Base-by-base conservation (phyloP, 37 sponge, comb jelly and placozoan species). In the Bolinopsis microptera region DNA sequence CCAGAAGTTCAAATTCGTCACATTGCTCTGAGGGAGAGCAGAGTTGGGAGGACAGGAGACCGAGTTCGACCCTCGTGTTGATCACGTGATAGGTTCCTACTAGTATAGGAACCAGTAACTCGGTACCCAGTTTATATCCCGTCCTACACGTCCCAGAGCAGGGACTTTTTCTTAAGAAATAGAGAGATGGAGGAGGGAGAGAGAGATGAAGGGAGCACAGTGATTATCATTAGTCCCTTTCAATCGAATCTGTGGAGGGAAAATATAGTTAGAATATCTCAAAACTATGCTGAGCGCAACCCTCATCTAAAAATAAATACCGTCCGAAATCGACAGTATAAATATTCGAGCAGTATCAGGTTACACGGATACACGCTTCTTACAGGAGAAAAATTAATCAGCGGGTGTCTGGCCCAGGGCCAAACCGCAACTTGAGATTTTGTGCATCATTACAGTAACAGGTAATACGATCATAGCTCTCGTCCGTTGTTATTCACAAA, bases 181-280 rank as follows among this genome's bases (percentile, higher is more conserved):
- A 18, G 61, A 13, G 13, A 13, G 13, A 48, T 5, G 61, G 13
- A 13, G 13, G 61, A 48, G 61, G 61, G 61, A 48, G 61, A 48
- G 61, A 48, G 61, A 48, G 61, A 48, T 48, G 9, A 48, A 48
- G 61, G 61, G 61, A 48, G 13, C 61, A 48, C 61, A 48, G 61
- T 48, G 61, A 48, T 48, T n/a, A n/a, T n/a, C n/a, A n/a, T n/a
- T 77, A 77, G 80, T 77, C 80, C 80, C 80, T 28, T 32, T 77
- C 80, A 27, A 77, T 77, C 36, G 80, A 77, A 16, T 77, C 80
- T 77, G 80, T 32, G 35, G 35, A 35, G 3, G 36, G 80, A 18
- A 48, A 48, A 48, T 48, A 48, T 13, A 5, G 61, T 48, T 48
- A 48, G 61, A 48, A 48, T n/a, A n/a, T 13, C 61, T 48, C 61